These are phyloP conservation scores for Agraylea sexmaculata DNA, from an alignment of 1,140 invertebrate species.

Conservation along the genomic window DNA sequence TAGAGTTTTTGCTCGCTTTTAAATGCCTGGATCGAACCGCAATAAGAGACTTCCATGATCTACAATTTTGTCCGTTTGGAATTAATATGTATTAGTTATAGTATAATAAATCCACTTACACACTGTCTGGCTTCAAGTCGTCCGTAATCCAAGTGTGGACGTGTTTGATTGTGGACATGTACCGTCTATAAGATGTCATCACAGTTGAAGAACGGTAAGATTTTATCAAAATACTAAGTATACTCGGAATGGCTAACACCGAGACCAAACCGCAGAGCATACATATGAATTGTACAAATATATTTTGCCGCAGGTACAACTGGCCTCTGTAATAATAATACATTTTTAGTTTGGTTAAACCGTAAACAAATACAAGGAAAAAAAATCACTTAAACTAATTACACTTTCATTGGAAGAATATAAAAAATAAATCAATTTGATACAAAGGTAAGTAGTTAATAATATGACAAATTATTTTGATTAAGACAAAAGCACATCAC, in stretches of 20 bases:
- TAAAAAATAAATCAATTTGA: conserved; percentile 5
- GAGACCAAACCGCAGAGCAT: conserved; percentile 50
- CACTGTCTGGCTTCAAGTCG: conserved; percentile 41
- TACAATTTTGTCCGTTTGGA: conserved; percentile 24
- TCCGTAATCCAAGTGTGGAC: conserved; percentile 61
- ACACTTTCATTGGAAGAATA: background rate
- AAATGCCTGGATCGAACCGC: conserved; percentile 55
- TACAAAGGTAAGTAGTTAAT: conserved; percentile 2
- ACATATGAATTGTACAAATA: conserved; percentile 44
- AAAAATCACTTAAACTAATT: no score
- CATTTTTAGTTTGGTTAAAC: conserved; percentile 3
- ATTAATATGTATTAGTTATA: background rate
- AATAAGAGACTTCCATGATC: conserved; percentile 51
- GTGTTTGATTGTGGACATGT: conserved; percentile 59
- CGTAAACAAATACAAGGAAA: no score
- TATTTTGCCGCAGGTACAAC: conserved; percentile 46
- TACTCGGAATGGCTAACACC: conserved; percentile 49
- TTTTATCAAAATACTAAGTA: conserved; percentile 49
- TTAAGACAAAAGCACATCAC: background rate
- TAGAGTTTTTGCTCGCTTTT: conserved; percentile 39
- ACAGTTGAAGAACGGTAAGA: conserved; percentile 51
- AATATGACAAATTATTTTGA: background rate
- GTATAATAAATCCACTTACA: conserved; percentile 34
- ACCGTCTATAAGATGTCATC: conserved; percentile 59
- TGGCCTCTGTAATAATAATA: conserved; percentile 45